A percentile compares a stretch with the other conserved stretches of the same genome.
phyloP scores from a whole-genome alignment of 92 coral and sea anemone genomes.

The Porites rus region DNA sequence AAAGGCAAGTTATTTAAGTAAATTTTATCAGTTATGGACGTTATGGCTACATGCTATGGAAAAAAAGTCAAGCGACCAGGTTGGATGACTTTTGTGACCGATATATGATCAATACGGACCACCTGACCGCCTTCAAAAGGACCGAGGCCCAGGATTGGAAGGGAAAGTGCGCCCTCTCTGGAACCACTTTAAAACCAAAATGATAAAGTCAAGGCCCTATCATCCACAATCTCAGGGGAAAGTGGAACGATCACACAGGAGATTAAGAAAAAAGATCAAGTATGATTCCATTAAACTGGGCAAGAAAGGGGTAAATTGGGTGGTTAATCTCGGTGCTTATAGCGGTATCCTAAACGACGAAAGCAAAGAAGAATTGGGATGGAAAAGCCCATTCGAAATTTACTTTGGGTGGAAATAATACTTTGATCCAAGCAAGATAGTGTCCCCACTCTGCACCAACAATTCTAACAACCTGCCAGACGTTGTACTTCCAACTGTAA shows the following conservation, averaged over 20 bases:
- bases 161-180: conserved; percentile 26
- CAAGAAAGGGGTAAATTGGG: conserved; percentile 50
- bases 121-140: conserved; percentile 44
- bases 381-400: conserved; percentile 43
- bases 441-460: background rate
- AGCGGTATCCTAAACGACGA: conserved; percentile 34
- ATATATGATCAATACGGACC: conserved; percentile 48
- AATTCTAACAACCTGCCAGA: background rate
- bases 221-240: conserved; percentile 51
- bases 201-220: conserved; percentile 47
- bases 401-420: conserved; percentile 47
- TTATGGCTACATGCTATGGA: conserved; percentile 22
- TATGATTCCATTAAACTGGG: conserved; percentile 38
- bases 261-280: conserved; percentile 38
- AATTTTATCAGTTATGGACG: conserved; percentile 25
- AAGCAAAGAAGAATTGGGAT: conserved; percentile 48
- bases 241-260: conserved; percentile 47
- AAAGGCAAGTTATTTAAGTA: conserved; percentile 34
- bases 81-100: conserved; percentile 8
- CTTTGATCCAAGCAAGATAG: conserved; percentile 33
- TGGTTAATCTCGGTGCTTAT: conserved; percentile 5
- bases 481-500: background rate
- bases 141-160: conserved; percentile 35
- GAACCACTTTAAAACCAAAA: conserved; percentile 27
- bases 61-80: conserved; percentile 33